Evolutionary conservation across 2,888 invertebrate species (phyloP).

Genomic region (Eugnorisma glareosa): DNA sequence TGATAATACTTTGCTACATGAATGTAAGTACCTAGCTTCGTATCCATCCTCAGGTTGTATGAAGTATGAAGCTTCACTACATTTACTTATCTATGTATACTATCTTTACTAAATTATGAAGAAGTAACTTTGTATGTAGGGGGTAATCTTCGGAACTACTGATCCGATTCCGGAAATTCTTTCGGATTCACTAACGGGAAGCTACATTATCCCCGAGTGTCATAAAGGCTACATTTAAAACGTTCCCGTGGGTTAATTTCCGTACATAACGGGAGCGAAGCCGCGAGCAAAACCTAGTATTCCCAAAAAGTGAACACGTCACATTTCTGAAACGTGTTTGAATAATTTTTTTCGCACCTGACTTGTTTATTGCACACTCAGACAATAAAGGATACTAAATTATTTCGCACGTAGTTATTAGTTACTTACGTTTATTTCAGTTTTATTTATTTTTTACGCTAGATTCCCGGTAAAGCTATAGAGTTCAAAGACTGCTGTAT

Average conservation of each 20-base stretch:
- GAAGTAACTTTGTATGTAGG: too few relatives aligned
- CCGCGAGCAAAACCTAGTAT: too few relatives aligned
- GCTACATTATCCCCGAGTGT: too few relatives aligned
- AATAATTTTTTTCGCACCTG: background rate
- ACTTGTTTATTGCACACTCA: background rate
- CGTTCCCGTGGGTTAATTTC: too few relatives aligned
- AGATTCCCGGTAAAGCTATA: conserved; percentile 32
- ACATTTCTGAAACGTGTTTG: background rate
- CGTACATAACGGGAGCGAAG: too few relatives aligned
- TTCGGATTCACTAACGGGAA: too few relatives aligned
- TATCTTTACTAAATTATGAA: too few relatives aligned
- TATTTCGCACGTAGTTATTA: conserved; percentile 33
- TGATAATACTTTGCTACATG: conserved; percentile 47
- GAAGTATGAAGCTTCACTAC: background rate
- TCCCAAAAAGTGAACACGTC: background rate
- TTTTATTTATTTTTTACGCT: conserved; percentile 22
- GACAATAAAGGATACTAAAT: background rate
- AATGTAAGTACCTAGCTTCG: conserved; percentile 2
- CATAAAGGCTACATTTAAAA: too few relatives aligned
- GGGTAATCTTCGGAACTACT: too few relatives aligned
- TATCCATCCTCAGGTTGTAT: conserved; percentile 2
- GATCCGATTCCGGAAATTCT: too few relatives aligned
- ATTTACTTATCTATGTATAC: too few relatives aligned
- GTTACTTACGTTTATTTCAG: background rate
- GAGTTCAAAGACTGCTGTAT: conserved; percentile 61